These are phyloP conservation scores for Dendropsophus ebraccatus DNA, from an alignment of 2,113 vertebrate species.

Conservation along the genomic window DNA sequence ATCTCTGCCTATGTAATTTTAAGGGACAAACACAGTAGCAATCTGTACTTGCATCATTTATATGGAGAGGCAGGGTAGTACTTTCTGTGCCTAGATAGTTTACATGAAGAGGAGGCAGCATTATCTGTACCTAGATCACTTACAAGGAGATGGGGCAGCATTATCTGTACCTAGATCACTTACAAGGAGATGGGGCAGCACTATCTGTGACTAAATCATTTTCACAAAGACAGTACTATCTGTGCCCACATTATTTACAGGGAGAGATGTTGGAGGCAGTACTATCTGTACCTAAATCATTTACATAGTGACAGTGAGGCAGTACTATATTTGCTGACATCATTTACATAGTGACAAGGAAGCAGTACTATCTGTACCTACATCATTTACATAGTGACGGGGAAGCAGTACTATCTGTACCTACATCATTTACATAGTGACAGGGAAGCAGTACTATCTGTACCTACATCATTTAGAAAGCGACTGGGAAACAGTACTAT, in stretches of 20 bases:
- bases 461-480: neutral
- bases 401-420: neutral
- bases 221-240: too few species aligned
- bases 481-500: neutral
- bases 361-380: too few species aligned
- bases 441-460: neutral
- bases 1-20: too few species aligned
- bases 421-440: neutral
- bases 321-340: neutral
- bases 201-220: neutral
- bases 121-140: too few species aligned
- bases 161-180: neutral
- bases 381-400: neutral
- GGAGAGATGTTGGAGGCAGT: neutral
- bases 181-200: neutral
- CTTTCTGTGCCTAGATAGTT: too few species aligned
- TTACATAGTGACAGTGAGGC: neutral
- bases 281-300: neutral
- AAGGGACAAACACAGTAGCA: too few species aligned
- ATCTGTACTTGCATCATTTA: too few species aligned
- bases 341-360: neutral
- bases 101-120: too few species aligned
- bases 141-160: too few species aligned
- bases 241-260: neutral
- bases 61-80: too few species aligned